phyloP scores from a whole-genome alignment of 2,888 invertebrate species.

The Opisthograptis luteolata region DNA sequence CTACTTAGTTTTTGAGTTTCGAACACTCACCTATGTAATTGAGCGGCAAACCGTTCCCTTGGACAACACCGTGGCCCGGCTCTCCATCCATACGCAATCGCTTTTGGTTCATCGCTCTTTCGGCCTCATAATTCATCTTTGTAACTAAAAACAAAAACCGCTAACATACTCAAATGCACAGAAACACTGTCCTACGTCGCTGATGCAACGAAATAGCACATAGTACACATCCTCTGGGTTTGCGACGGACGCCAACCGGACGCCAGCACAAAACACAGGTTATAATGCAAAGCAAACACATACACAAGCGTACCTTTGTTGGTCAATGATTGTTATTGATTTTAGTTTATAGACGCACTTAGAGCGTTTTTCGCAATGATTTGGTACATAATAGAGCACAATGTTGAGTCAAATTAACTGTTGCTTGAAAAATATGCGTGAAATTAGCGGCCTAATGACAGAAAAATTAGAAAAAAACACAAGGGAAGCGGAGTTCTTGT shows the following conservation, averaged over 20 bases:
- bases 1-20: not conserved
- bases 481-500: constrained; percentile 79
- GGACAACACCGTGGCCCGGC: constrained; percentile 80
- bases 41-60: constrained; percentile 81
- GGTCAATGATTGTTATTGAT: constrained; percentile 83
- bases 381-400: constrained; percentile 78
- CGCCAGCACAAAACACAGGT: constrained; percentile 83
- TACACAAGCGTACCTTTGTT: constrained; percentile 85
- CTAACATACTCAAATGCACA: constrained; percentile 45
- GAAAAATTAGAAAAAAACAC: constrained; percentile 84
- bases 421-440: constrained; percentile 82
- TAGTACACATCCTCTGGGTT: constrained; percentile 64
- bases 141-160: constrained; percentile 71
- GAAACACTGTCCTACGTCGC: constrained; percentile 53
- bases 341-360: constrained; percentile 80
- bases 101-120: constrained; percentile 83
- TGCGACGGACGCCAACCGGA: constrained; percentile 84
- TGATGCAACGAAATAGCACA: constrained; percentile 53
- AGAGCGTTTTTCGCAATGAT: constrained; percentile 68
- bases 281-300: constrained; percentile 81
- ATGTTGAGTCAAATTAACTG: constrained; percentile 76
- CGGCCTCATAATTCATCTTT: constrained; percentile 83
- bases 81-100: constrained; percentile 82
- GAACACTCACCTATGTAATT: constrained; percentile 75
- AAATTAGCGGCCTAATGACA: constrained; percentile 82